Conservation (phyloP, 2,797 vertebrate genomes). For the Astyanax mexicanus region DNA sequence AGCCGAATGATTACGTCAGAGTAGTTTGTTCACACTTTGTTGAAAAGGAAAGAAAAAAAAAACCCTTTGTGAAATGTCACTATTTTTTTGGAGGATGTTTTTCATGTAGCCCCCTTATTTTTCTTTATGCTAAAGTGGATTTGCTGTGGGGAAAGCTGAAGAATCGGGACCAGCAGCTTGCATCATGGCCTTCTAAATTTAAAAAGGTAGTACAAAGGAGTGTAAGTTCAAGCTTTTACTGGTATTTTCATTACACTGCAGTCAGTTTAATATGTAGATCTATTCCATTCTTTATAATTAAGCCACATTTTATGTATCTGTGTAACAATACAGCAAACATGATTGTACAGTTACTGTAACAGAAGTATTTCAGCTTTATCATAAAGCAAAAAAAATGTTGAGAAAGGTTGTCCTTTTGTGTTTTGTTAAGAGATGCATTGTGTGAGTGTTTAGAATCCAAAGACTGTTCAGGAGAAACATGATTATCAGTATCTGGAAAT, state of each 20-base stretch:
- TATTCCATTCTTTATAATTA: slow-evolving; percentile 46
- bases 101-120: slow-evolving; percentile 98
- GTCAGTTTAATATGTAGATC: slow-evolving; percentile 30
- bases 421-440: slow-evolving; percentile 61
- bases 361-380: slow-evolving; percentile 21
- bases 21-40: slow-evolving; percentile 29
- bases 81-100: slow-evolving; percentile 84
- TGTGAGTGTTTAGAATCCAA: slow-evolving; percentile 50
- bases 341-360: neutral
- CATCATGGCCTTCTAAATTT: slow-evolving; percentile 97
- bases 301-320: slow-evolving; percentile 37
- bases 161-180: slow-evolving; percentile 96
- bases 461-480: slow-evolving; percentile 64
- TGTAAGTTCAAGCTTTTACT: slow-evolving; percentile 77
- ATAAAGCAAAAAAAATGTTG: slow-evolving; percentile 42
- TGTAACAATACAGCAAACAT: slow-evolving; percentile 54
- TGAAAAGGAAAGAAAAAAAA: too few relatives aligned
- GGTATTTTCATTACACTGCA: slow-evolving; percentile 67
- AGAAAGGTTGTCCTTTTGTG: slow-evolving; percentile 52
- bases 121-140: slow-evolving; percentile 99
- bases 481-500: slow-evolving; percentile 69
- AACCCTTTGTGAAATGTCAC: slow-evolving; percentile 95
- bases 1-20: neutral
- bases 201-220: slow-evolving; percentile 98
- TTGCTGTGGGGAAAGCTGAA: slow-evolving; percentile 94